These are phyloP conservation scores for Itoplectis maculator DNA, from an alignment of 2,888 invertebrate genomes.

Conservation along the genomic window DNA sequence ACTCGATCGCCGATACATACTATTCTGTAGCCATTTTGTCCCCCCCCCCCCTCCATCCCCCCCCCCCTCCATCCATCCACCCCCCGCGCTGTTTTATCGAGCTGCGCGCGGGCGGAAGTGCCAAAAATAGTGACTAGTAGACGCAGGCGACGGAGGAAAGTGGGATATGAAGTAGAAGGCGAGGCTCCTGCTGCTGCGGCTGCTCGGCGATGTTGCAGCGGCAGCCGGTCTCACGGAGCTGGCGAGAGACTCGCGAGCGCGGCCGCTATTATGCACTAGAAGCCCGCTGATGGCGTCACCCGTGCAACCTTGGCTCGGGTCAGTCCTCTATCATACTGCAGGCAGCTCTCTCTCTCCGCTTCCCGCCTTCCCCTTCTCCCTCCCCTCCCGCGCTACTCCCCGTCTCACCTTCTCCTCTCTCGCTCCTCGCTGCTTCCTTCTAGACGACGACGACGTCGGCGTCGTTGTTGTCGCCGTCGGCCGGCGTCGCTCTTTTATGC, in stretches of 20 bases:
- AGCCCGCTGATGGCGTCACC: conserved; percentile 83
- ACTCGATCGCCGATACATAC: too few relatives aligned
- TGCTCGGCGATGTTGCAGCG: neutral
- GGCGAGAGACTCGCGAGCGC: conserved; percentile 37
- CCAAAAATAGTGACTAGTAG: neutral
- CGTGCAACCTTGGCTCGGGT: conserved; percentile 84
- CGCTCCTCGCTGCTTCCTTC: conserved; percentile 54
- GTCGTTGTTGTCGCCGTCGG: conserved; percentile 44
- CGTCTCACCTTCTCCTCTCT: conserved; percentile 51
- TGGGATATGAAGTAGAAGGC: conserved; percentile 28
- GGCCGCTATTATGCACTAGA: conserved; percentile 83
- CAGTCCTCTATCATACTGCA: conserved; percentile 84
- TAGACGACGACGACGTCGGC: conserved; percentile 46
- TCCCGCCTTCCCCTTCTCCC: conserved; percentile 64
- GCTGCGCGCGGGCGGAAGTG: neutral
- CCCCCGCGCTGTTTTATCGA: neutral
- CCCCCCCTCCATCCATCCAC: too few relatives aligned
- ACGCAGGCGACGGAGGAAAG: neutral
- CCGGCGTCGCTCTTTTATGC: conserved; percentile 18
- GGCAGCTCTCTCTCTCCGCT: conserved; percentile 73
- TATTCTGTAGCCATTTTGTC: too few relatives aligned
- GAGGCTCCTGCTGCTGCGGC: neutral
- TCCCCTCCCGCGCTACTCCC: conserved; percentile 56
- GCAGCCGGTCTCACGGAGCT: conserved; percentile 65
- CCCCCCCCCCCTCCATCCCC: too few relatives aligned